Evolutionary conservation across 2,113 vertebrate species (phyloP).

Genomic region (Tupaia chinensis): DNA sequence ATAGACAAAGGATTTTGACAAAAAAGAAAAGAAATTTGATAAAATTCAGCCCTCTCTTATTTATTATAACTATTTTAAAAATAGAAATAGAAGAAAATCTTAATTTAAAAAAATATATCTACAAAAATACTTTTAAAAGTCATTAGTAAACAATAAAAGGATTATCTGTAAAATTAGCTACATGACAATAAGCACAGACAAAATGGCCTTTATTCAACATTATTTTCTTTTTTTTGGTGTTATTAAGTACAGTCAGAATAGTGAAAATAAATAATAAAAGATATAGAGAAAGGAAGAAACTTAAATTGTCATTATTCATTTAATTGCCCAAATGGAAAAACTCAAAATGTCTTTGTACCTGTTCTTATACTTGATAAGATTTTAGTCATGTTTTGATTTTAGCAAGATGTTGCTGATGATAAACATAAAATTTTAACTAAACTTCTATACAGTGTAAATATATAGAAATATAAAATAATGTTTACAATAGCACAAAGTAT

Average conservation of each 20-base stretch:
- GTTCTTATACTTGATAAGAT: neutral
- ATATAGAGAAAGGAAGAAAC: neutral
- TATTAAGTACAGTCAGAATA: neutral
- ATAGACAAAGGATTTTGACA: neutral
- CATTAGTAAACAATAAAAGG: neutral
- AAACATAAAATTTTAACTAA: slow-evolving; percentile 10
- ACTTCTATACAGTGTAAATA: neutral
- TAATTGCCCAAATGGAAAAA: neutral
- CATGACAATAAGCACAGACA: neutral
- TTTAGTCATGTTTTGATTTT: neutral
- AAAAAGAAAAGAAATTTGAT: neutral
- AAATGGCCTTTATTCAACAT: neutral
- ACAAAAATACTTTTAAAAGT: slow-evolving; percentile 3
- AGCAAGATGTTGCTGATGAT: neutral
- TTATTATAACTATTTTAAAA: slow-evolving; percentile 14
- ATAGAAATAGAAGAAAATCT: neutral
- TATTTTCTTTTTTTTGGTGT: slow-evolving; percentile 12
- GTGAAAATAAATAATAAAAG: neutral
- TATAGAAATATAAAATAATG: neutral
- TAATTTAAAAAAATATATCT: neutral
- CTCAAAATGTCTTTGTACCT: neutral
- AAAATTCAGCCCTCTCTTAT: neutral
- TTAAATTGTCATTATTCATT: neutral
- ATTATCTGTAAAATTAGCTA: slow-evolving; percentile 21
- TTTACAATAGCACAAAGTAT: neutral